Evolutionary conservation across 2,113 vertebrate species (phyloP), one percentile per base, ranked within the genome.

Genomic region (Chionis minor): DNA sequence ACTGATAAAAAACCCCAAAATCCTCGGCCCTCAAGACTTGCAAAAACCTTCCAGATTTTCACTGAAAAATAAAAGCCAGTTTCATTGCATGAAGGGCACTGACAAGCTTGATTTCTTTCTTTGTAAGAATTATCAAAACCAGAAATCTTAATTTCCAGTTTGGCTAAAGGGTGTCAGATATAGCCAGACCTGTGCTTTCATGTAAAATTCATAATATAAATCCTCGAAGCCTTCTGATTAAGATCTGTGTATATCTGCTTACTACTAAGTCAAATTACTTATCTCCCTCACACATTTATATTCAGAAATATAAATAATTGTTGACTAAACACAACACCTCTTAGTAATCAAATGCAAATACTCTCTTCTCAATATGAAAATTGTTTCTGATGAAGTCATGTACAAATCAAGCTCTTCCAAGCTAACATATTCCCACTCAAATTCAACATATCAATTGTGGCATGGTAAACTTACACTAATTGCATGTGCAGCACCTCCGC

Each of bases 221-320:
- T 81, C 74, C 42, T 86, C 66, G 55, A 78, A 88, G 55, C 33
- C 23, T 92, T 93, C 70, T 83, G 65, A 66, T 81, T 96, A 94
- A 88, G 84, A 24, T 49, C 86, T 86, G 54, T 69, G 49, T 66
- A 24, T 51, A 42, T 72, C n/a, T 65, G 84, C 75, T 40, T 93
- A 26, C 27, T 96, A 96, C 94, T 90, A 94, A 96, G 77, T 88
- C 89, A 87, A 87, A 80, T 63, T 77, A 55, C 77, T 95, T 94
- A 95, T 96, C 96, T 95, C 66, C 18, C 35, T 94, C 75, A 81
- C 32, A 94, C 86, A n/a, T n/a, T n/a, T n/a, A n/a, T n/a, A n/a
- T n/a, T n/a, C n/a, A 96, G 96, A 92, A 96, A 90, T 82, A 91
- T 54, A 97, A 97, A 96, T 85, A 96, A 81, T 71, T 95, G 92